These are phyloP conservation scores for Drosophila leontia DNA, from an alignment of 1,140 invertebrate genomes.

Conservation along the genomic window DNA sequence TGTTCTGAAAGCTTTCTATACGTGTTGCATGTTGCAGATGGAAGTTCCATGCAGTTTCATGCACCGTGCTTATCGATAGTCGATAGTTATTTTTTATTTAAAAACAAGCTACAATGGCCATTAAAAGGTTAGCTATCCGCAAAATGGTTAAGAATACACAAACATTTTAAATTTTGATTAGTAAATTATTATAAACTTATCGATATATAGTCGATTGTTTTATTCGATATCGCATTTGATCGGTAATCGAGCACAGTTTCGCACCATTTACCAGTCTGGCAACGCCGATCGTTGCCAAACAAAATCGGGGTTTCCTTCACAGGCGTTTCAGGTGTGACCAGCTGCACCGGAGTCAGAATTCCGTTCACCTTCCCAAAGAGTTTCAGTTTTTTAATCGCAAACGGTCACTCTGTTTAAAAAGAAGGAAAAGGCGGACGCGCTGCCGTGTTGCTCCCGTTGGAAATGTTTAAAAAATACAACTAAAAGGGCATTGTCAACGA, in stretches of 20 bases:
- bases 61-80: slow-evolving; percentile 1
- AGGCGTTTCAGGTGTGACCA: background rate
- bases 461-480: slow-evolving; percentile 8
- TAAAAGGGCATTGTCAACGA: background rate
- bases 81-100: background rate
- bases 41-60: too few species aligned
- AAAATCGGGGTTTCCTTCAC: too few species aligned
- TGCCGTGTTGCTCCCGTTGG: slow-evolving; percentile 2
- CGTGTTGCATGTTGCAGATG: slow-evolving; percentile 2
- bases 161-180: background rate
- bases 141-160: background rate
- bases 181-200: background rate
- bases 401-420: background rate
- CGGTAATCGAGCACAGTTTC: background rate
- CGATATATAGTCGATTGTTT: too few species aligned
- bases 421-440: slow-evolving; percentile 5
- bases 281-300: too few species aligned
- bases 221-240: too few species aligned
- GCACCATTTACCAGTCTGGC: background rate
- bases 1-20: background rate
- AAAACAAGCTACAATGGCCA: background rate
- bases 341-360: background rate
- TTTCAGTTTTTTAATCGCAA: background rate
- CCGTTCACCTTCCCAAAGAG: too few species aligned
- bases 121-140: background rate